Evolutionary conservation across 2,888 invertebrate genomes (phyloP).

Genomic region (Drosophila atripex): DNA sequence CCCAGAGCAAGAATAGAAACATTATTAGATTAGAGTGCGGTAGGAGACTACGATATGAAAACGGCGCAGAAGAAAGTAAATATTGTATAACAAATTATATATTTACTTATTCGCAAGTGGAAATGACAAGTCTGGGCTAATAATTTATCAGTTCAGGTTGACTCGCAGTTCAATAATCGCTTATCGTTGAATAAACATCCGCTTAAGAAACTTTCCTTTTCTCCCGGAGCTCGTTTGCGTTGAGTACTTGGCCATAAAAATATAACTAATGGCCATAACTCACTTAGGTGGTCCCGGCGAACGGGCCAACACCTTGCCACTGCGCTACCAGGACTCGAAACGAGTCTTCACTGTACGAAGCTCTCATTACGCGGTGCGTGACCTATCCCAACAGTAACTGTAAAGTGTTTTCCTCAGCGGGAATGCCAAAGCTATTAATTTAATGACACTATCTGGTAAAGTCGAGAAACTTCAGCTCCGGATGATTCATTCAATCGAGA

Average conservation of each 20-base stretch:
- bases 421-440: constrained; percentile 33
- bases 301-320: constrained; percentile 8
- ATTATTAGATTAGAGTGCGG: constrained; percentile 61
- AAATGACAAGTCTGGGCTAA: not conserved
- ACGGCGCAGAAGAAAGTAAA: constrained; percentile 13
- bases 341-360: constrained; percentile 29
- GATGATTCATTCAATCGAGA: constrained; percentile 23
- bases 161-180: not conserved
- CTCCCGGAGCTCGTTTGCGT: not conserved
- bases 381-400: constrained; percentile 40
- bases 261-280: constrained; percentile 30
- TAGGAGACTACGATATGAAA: not conserved
- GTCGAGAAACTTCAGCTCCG: constrained; percentile 7
- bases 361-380: constrained; percentile 42
- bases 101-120: constrained; percentile 4
- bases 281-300: constrained; percentile 31
- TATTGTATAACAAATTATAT: constrained; percentile 29
- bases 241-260: constrained; percentile 23
- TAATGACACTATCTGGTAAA: constrained; percentile 21
- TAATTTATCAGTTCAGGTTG: not conserved
- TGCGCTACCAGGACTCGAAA: constrained; percentile 2
- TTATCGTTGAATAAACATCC: constrained; percentile 8
- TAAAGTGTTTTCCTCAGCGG: constrained; percentile 18
- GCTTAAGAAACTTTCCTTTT: not conserved
- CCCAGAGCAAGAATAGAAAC: constrained; percentile 41